Evolutionary conservation across 2,797 vertebrate species (phyloP).

Genomic region (Hydrolagus colliei): DNA sequence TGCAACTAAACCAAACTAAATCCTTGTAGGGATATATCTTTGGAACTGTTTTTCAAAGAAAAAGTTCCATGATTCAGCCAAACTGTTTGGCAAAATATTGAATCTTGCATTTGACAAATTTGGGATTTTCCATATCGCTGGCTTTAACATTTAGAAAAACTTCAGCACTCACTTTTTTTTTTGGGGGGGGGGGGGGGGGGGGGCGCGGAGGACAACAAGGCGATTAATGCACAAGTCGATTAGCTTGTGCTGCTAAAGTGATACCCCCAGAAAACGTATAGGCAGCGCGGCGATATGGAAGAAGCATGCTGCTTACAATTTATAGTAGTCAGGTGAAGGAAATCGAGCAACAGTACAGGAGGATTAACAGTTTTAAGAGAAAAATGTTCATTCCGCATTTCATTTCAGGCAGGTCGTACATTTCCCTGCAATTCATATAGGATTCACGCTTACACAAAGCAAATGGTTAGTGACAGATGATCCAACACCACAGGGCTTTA

Average conservation of each 20-base stretch:
- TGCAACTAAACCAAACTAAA: not conserved
- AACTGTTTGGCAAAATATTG: not conserved
- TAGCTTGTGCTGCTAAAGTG: slow-evolving; percentile 52
- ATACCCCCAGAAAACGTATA: slow-evolving; percentile 50
- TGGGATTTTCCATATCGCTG: slow-evolving; percentile 28
- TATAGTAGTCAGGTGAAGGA: slow-evolving; percentile 44
- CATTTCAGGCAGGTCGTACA: no score
- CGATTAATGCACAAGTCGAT: slow-evolving; percentile 39
- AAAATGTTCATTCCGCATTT: no score
- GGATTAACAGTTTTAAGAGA: slow-evolving; percentile 38
- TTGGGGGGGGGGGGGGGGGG: no score
- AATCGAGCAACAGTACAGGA: slow-evolving; percentile 39
- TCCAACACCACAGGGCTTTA: slow-evolving; percentile 70
- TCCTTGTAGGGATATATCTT: not conserved
- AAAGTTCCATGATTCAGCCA: no score
- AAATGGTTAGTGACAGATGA: slow-evolving; percentile 24
- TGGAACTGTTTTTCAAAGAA: not conserved
- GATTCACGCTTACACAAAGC: not conserved
- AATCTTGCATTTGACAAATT: slow-evolving; percentile 27
- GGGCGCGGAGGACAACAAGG: slow-evolving; percentile 29
- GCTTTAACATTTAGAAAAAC: slow-evolving; percentile 19
- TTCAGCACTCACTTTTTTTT: slow-evolving; percentile 29
- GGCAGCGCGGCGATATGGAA: slow-evolving; percentile 49
- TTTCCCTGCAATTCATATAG: not conserved
- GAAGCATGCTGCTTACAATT: slow-evolving; percentile 58